Percentiles rank a stretch among this genome's conserved stretches.
These are phyloP conservation scores for Cottoperca gobio DNA, from an alignment of 2,797 vertebrate genomes.

Conservation along the genomic window DNA sequence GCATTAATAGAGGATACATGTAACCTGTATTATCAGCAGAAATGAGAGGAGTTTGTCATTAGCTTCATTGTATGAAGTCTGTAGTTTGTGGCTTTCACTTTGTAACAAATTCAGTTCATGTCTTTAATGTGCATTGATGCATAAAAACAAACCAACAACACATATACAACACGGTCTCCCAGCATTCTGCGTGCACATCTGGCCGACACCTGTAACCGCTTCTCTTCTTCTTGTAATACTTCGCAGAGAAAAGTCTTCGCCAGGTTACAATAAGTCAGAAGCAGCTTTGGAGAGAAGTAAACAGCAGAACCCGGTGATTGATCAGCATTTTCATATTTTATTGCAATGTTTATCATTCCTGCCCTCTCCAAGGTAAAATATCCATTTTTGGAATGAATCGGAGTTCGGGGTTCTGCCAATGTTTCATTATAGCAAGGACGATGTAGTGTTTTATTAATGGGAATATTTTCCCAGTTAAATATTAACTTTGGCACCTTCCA, in stretches of 20 bases:
- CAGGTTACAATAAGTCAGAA: slow-evolving; percentile 13
- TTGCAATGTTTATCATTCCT: slow-evolving; percentile 13
- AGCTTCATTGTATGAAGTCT: background rate
- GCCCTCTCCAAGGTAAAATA: slow-evolving; percentile 27
- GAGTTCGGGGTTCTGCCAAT: slow-evolving; percentile 32
- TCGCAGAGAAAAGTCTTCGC: slow-evolving; percentile 10
- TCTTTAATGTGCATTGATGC: background rate
- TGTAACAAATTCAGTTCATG: slow-evolving; percentile 4
- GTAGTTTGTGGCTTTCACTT: background rate
- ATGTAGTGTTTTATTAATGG: slow-evolving; percentile 31
- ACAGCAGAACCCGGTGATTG: background rate
- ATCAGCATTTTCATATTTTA: slow-evolving; percentile 28
- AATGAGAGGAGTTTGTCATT: background rate
- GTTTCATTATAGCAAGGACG: slow-evolving; percentile 25
- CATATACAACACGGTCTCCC: too few species aligned
- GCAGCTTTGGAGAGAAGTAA: slow-evolving; percentile 23
- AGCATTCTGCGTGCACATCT: slow-evolving; percentile 45
- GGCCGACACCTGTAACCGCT: slow-evolving; percentile 45
- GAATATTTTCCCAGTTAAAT: slow-evolving; percentile 42
- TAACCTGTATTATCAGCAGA: background rate
- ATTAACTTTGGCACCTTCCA: slow-evolving; percentile 50
- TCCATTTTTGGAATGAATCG: slow-evolving; percentile 35
- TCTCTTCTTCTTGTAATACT: background rate
- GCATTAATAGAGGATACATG: background rate
- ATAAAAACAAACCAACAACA: slow-evolving; percentile 2